Evolutionary conservation across 2,113 vertebrate species (phyloP).

Genomic region (Zapornia atra): DNA sequence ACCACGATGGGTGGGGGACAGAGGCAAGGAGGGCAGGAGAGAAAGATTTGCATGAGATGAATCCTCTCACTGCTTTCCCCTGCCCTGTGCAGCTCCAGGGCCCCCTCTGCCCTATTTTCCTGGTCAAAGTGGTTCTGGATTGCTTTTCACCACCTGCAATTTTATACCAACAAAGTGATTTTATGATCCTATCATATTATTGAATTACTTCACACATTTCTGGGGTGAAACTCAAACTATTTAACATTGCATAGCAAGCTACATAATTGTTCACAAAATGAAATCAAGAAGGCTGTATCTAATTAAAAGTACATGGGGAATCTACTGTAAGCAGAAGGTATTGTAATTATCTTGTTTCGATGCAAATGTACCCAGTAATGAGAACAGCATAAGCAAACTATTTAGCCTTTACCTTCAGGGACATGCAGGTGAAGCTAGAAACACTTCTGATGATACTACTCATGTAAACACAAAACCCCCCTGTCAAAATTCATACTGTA

Average conservation of each 20-base stretch:
- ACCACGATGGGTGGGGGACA: too few species aligned
- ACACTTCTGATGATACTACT: background rate
- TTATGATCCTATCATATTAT: background rate
- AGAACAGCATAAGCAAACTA: background rate
- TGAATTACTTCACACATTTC: background rate
- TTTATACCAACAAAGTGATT: background rate
- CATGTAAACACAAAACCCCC: background rate
- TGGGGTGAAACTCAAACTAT: slow-evolving; percentile 21
- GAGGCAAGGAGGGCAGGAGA: background rate
- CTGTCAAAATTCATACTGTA: background rate
- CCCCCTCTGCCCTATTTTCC: background rate
- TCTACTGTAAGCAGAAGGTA: slow-evolving; percentile 13
- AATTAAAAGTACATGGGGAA: slow-evolving; percentile 21
- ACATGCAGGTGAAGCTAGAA: background rate
- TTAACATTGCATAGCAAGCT: background rate
- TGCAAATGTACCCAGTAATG: slow-evolving; percentile 35
- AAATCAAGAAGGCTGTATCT: background rate
- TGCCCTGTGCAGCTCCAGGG: background rate
- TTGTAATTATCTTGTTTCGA: slow-evolving; percentile 5
- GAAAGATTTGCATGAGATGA: fast-evolving
- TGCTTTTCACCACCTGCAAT: background rate
- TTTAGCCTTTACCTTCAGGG: background rate
- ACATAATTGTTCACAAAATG: slow-evolving; percentile 1
- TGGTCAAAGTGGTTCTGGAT: background rate
- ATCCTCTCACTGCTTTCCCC: background rate